Evolutionary conservation across 2,113 vertebrate species (phyloP).

Genomic region (Mustela lutreola): DNA sequence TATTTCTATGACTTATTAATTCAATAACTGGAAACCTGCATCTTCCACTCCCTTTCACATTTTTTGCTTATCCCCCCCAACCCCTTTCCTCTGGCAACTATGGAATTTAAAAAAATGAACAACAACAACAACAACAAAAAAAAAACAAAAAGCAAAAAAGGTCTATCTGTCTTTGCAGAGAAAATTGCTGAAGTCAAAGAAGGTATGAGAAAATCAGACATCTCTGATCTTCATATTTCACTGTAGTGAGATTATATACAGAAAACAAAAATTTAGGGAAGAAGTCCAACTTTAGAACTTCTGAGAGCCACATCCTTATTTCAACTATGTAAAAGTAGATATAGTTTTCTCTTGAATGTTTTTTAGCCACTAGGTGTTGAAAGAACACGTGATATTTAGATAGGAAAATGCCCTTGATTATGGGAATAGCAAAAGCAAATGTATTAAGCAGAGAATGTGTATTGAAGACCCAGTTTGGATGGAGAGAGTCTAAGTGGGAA

Average conservation of each 20-base stretch:
- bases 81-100: background rate
- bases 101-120: background rate
- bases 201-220: background rate
- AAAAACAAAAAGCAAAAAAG: background rate
- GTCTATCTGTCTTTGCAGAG: background rate
- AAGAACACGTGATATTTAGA: background rate
- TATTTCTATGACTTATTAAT: background rate
- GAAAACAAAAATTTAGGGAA: background rate
- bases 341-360: background rate
- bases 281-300: background rate
- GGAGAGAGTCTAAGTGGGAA: background rate
- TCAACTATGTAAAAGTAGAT: background rate
- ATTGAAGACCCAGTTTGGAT: background rate
- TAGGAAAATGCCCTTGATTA: background rate
- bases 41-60: background rate
- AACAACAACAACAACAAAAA: background rate
- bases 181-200: background rate
- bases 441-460: background rate
- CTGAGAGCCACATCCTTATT: background rate
- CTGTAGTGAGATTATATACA: background rate
- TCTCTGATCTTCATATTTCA: background rate
- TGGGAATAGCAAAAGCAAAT: background rate
- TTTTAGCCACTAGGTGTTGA: background rate
- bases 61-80: background rate
- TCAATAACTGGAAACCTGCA: background rate